Base-by-base conservation (phyloP, 2,797 vertebrate genomes). In the Myotis findleyi region DNA sequence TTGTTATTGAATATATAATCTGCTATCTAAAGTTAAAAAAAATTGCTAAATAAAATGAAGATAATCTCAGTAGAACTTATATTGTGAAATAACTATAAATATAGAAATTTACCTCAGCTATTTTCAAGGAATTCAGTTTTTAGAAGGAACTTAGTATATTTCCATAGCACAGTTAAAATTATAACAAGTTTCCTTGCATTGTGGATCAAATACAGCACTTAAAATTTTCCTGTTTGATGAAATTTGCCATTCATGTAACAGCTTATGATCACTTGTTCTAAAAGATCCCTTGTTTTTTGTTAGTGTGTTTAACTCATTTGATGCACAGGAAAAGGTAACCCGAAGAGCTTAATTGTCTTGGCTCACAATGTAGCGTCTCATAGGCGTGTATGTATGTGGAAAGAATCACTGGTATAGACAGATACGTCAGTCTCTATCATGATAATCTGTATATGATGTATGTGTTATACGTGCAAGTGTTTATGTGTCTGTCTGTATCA, bases 51-150 rank as follows among this genome's bases (percentile, higher is more conserved):
- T 82, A 57, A 77, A 21, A 83, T 38, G 44, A 92, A 87, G 55
- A 72, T 71, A 33, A 53, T 75, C 49, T 68, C 41, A 62, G 21
- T 90, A 71, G 59, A 92, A 66, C 55, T 81, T 89, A 44, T 53
- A 38, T 75, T 49, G 27, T 92, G 11, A 30, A 51, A 53, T 69
- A 69, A 51, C 18, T 71, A 0, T 94, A 49, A 49, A 57, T 87
- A 87, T 0, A 77, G 71, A 87, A 89, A 88, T 91, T 55, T 21
- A 64, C 66, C 17, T 72, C 76, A 73, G 53, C 25, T 94, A 21
- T 57, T 87, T 93, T 91, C 53, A 87, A 44, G 38, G 51, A 55
- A 76, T 75, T 89, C 75, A 51, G 81, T 73, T 88, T 94, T 90
- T 33, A 87, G 55, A 96, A 94, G 69, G 30, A 92, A 51, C 14